Conservation (phyloP, 2,888 invertebrate species). For the Plemyria rubiginata region DNA sequence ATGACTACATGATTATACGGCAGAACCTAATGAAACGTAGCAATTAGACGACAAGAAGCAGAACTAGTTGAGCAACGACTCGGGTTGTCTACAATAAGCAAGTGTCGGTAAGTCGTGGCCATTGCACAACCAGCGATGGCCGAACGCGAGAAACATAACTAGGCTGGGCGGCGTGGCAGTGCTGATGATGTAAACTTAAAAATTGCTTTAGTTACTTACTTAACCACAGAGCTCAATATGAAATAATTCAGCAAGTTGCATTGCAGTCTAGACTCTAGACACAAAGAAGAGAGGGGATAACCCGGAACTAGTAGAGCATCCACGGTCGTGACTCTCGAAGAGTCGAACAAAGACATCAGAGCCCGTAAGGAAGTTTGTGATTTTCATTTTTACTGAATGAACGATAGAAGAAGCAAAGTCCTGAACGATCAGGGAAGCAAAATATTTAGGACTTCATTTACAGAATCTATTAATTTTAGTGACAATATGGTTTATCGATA, state of each 20-base stretch:
- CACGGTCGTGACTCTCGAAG: slow-evolving; percentile 64
- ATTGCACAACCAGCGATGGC: slow-evolving; percentile 81
- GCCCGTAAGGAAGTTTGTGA: slow-evolving; percentile 24
- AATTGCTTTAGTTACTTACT: slow-evolving; percentile 84
- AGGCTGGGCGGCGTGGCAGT: slow-evolving; percentile 78
- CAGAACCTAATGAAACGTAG: slow-evolving; percentile 69
- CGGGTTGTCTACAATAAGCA: slow-evolving; percentile 77
- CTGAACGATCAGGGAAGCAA: not conserved
- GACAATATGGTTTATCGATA: slow-evolving; percentile 6
- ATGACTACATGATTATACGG: slow-evolving; percentile 59
- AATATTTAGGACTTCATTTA: not conserved
- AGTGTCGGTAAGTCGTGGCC: slow-evolving; percentile 76
- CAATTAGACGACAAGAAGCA: slow-evolving; percentile 79
- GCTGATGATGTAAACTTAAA: slow-evolving; percentile 83
- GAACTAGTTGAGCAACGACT: slow-evolving; percentile 79
- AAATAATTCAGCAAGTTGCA: slow-evolving; percentile 75
- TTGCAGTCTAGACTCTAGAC: slow-evolving; percentile 69
- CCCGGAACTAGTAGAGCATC: slow-evolving; percentile 70
- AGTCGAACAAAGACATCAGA: slow-evolving; percentile 31
- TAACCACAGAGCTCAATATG: slow-evolving; percentile 76
- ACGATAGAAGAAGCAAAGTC: slow-evolving; percentile 6
- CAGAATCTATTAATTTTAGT: not conserved
- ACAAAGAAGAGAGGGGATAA: slow-evolving; percentile 59
- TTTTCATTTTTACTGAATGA: slow-evolving; percentile 12
- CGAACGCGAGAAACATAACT: slow-evolving; percentile 84